Evolutionary conservation across 1,140 invertebrate species (phyloP).

Genomic region (Mizuhopecten yessoensis): DNA sequence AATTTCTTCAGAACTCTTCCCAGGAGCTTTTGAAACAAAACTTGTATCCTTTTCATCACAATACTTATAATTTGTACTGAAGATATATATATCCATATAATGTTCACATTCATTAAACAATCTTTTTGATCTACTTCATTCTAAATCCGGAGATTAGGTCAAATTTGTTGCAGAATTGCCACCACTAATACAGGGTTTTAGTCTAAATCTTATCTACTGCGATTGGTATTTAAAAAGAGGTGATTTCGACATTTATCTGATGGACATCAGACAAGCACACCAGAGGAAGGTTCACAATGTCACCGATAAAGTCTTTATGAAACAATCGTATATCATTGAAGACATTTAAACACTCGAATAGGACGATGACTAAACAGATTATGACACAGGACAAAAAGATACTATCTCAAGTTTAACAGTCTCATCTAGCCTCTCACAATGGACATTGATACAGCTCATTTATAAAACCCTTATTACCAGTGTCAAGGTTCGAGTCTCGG

Average conservation of each 20-base stretch:
- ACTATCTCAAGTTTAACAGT: slow-evolving; percentile 7
- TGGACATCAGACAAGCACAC: neutral
- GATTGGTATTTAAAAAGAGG: neutral
- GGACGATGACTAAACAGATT: slow-evolving; percentile 31
- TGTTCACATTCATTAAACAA: neutral
- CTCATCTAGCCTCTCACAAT: neutral
- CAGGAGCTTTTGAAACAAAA: neutral
- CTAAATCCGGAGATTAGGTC: neutral
- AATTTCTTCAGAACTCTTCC: neutral
- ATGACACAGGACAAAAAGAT: neutral
- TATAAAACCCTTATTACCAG: neutral
- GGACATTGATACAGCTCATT: neutral
- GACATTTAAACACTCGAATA: slow-evolving; percentile 4
- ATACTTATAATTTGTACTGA: neutral
- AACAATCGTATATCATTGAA: slow-evolving; percentile 28
- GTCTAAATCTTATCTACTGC: neutral
- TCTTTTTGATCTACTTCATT: slow-evolving; percentile 28
- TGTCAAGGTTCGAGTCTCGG: slow-evolving; percentile 19
- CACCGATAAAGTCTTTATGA: slow-evolving; percentile 1
- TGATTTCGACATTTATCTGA: neutral
- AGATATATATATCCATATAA: neutral
- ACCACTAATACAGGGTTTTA: neutral
- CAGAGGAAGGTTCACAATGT: slow-evolving; percentile 15
- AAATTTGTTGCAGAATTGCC: neutral
- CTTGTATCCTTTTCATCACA: neutral